A percentile compares a stretch with the other conserved stretches of the same genome.
Evolutionary conservation across 1,140 invertebrate species (phyloP).

Genomic region (Ceratina australensis): DNA sequence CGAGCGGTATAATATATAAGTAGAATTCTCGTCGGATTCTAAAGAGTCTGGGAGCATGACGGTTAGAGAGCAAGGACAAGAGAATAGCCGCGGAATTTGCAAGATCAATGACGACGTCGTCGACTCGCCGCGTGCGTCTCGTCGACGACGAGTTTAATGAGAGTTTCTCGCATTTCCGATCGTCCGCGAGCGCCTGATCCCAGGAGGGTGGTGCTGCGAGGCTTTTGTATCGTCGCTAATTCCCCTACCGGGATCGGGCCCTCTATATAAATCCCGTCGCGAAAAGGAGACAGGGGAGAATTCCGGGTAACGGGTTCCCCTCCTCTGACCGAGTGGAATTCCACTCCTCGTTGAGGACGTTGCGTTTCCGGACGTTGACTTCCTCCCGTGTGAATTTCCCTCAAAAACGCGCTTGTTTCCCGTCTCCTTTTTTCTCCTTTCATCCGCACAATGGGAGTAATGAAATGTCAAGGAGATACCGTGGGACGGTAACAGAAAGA

Average conservation of each 20-base stretch:
- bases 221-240: slow-evolving; percentile 47
- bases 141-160: slow-evolving; percentile 55
- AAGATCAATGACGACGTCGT: slow-evolving; percentile 63
- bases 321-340: slow-evolving; percentile 11
- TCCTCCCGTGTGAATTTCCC: not conserved
- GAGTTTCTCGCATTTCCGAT: slow-evolving; percentile 68
- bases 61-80: slow-evolving; percentile 45
- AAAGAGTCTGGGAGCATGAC: not conserved
- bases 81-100: slow-evolving; percentile 48
- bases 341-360: not conserved
- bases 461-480: too few species aligned
- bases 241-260: not conserved
- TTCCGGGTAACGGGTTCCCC: slow-evolving; percentile 7
- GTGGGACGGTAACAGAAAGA: too few species aligned
- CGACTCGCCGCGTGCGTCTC: not conserved
- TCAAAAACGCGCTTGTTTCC: not conserved
- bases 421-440: not conserved
- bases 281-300: slow-evolving; percentile 16
- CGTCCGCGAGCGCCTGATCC: not conserved
- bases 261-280: slow-evolving; percentile 14
- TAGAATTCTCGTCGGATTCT: slow-evolving; percentile 54
- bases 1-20: slow-evolving; percentile 44
- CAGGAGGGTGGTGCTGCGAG: too few species aligned
- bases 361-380: slow-evolving; percentile 12
- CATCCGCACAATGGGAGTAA: too few species aligned